These are phyloP conservation scores for Drosophila rhopaloa DNA, from an alignment of 1,140 invertebrate genomes.

Conservation along the genomic window DNA sequence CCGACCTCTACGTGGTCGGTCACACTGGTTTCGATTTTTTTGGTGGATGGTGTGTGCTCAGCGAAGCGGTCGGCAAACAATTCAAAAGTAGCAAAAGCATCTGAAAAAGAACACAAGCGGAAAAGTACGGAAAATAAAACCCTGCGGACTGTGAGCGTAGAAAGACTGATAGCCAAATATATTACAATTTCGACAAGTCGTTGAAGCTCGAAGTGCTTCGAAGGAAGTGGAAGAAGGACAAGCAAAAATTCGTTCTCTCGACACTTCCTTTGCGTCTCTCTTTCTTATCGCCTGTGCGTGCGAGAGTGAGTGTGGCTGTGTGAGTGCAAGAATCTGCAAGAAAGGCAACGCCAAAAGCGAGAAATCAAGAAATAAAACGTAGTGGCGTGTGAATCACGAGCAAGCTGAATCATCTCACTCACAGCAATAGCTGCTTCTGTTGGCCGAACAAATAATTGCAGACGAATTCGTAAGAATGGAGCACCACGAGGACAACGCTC, in stretches of 20 bases:
- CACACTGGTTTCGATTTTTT: no score
- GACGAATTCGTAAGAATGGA: constrained; percentile 59
- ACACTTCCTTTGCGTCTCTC: constrained; percentile 48
- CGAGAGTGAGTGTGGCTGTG: constrained; percentile 60
- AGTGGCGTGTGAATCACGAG: constrained; percentile 75
- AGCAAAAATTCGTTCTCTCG: constrained; percentile 54
- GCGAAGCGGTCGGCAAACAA: no score
- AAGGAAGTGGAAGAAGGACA: constrained; percentile 45
- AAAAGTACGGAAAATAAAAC: no score
- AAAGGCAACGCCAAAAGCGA: constrained; percentile 50
- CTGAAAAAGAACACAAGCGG: no score
- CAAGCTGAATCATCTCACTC: constrained; percentile 31
- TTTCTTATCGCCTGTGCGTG: constrained; percentile 29
- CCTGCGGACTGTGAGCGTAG: no score
- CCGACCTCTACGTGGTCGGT: no score
- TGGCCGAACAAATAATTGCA: constrained; percentile 22
- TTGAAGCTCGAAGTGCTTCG: not conserved
- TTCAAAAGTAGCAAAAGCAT: no score
- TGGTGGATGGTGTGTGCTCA: no score
- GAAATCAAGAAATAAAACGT: constrained; percentile 42
- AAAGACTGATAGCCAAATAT: no score
- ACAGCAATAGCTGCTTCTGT: constrained; percentile 34
- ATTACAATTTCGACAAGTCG: not conserved
- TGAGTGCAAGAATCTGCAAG: constrained; percentile 65
- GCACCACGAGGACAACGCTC: constrained; percentile 80